Percentiles rank a stretch among this genome's conserved stretches.
These are phyloP conservation scores for Ganaspis sp. DNA, from an alignment of 1,140 invertebrate species.

Conservation along the genomic window DNA sequence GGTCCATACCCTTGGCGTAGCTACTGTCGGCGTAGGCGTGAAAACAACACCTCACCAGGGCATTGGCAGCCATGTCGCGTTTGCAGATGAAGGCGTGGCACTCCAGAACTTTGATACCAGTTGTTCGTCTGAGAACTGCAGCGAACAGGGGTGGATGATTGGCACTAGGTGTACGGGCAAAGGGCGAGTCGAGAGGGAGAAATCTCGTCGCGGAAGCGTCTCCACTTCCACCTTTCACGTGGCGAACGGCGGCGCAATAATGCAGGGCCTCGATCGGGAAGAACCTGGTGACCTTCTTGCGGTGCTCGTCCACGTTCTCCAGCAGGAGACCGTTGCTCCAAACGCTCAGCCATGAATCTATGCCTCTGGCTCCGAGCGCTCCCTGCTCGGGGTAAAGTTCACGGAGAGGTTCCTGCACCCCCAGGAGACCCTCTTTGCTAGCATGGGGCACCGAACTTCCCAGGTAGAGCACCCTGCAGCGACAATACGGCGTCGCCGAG, in stretches of 20 bases:
- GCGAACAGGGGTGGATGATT: constrained; percentile 98
- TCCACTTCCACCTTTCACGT: constrained; percentile 81
- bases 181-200: constrained; percentile 96
- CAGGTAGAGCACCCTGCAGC: constrained; percentile 97
- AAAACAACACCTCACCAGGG: constrained; percentile 94
- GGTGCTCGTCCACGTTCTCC: constrained; percentile 97
- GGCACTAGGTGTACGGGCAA: constrained; percentile 90
- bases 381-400: constrained; percentile 97
- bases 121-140: constrained; percentile 94
- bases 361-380: constrained; percentile 89
- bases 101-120: constrained; percentile 98
- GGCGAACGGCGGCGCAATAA: constrained; percentile 97
- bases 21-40: constrained; percentile 96
- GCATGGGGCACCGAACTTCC: constrained; percentile 98
- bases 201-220: constrained; percentile 87
- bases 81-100: constrained; percentile 99
- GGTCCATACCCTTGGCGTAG: constrained; percentile 89
- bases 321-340: constrained; percentile 97
- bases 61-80: constrained; percentile 95
- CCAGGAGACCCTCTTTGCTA: constrained; percentile 97
- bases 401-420: constrained; percentile 96
- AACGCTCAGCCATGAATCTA: constrained; percentile 98
- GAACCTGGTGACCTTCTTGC: constrained; percentile 95
- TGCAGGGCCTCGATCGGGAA: constrained; percentile 98
- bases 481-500: constrained; percentile 90